Evolutionary conservation across 2,113 vertebrate species (phyloP).

Genomic region (Scartelaos histophorus): DNA sequence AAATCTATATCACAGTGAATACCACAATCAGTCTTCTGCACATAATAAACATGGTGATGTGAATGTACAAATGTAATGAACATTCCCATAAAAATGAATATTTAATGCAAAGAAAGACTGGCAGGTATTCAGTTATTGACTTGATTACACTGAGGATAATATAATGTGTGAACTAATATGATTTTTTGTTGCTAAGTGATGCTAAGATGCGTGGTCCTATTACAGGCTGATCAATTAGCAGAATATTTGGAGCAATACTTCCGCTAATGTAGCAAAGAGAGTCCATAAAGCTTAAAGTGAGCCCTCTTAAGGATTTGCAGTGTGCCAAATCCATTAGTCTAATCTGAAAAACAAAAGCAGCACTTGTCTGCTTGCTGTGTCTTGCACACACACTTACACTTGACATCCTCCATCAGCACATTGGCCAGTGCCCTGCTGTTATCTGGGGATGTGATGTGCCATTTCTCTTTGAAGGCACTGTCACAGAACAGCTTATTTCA

Average conservation of each 20-base stretch:
- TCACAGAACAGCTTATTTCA: constrained; percentile 71
- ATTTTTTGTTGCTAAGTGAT: neutral
- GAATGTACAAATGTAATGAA: neutral
- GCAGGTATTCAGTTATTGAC: neutral
- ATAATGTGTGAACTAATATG: neutral
- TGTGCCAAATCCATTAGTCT: constrained; percentile 68
- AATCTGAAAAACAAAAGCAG: constrained; percentile 70
- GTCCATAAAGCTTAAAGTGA: constrained; percentile 40
- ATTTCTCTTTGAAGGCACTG: constrained; percentile 67
- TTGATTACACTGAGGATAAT: neutral
- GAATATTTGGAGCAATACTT: constrained; percentile 12
- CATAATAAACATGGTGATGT: neutral
- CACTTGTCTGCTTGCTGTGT: constrained; percentile 44
- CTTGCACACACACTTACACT: constrained; percentile 16
- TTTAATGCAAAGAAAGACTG: neutral
- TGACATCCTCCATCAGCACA: constrained; percentile 62
- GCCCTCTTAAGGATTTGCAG: constrained; percentile 51
- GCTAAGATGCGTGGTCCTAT: neutral
- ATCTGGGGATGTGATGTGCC: constrained; percentile 64
- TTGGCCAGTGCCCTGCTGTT: constrained; percentile 58
- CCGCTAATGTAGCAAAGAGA: constrained; percentile 18
- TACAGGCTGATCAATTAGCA: constrained; percentile 14
- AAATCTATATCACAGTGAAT: neutral
- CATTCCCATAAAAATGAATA: neutral
- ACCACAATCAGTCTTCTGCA: neutral